Evolutionary conservation across 2,113 vertebrate genomes (phyloP), one percentile per base, ranked within the genome.

Genomic region (Corydoras maculifer): DNA sequence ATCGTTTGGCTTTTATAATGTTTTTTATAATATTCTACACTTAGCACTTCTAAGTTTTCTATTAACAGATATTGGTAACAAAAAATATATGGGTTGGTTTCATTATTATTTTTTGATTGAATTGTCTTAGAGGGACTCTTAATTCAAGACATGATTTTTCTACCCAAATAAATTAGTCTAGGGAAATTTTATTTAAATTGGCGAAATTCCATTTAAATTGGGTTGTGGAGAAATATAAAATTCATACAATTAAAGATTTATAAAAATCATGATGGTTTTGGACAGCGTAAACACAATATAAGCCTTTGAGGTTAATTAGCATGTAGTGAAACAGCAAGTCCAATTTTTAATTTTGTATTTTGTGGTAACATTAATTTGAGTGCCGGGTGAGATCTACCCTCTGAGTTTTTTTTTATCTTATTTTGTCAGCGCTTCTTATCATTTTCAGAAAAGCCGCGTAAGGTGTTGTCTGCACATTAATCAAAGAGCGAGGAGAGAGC

Each of bases 231-330:
- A 43, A 43, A 53, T 3, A 25, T 5, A 43, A 8, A 30, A 6
- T 30, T 18, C 10, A 58, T 54, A 64, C n/a, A 63, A 5, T 35
- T 9, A n/a, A 49, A 31, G 49, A 30, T 13, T 49, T 29, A 62
- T 51, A 12, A 32, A 64, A 59, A 51, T 62, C 35, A 59, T 77
- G 35, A 11, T 63, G 70, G 61, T n/a, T 68, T 62, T 68, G 58
- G 48, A 9, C 73, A 60, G 59, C 29, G 76, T 65, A 75, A 53
- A 74, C 71, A 72, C 61, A 62, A 66, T 69, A 58, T 74, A 81
- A 80, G 77, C 68, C 9, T 48, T 75, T 62, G 63, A 78, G 80
- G 79, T 82, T 86, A 82, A 86, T 86, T 84, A 80, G 77, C 69
- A 78, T 58, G 53, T 58, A 72, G 77, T 72, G 75, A 49, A 65